Base-by-base conservation (phyloP, 2,113 vertebrate genomes). In the Burhinus oedicnemus region DNA sequence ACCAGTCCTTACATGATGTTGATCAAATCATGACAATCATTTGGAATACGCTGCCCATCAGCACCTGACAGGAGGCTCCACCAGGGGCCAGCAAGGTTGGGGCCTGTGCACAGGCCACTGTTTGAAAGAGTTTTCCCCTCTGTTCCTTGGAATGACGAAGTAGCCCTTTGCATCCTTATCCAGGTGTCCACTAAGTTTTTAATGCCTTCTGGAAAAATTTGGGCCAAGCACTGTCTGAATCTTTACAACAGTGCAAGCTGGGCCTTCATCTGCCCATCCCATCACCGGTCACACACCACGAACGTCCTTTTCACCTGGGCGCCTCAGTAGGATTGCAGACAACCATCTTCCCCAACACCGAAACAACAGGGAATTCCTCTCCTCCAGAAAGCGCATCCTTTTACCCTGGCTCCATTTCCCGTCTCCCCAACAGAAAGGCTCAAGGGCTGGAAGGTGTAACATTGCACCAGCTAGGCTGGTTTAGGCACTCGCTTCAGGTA, bases 51-150 rank as follows among this genome's bases (percentile, higher is more conserved):
- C 29, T 78, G 51, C 30, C 57, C 42, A 38, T 9, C 51, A 42
- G 30, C 1, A 1, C 71, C 47, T 40, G 15, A 40, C 16, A 66
- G 29, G n/a, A 68, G 20, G 60, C 42, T 62, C 21, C 8, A 6
- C 9, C 25, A 61, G 2, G 2, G 29, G 32, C 21, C 29, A 76
- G 38, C 2, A 5, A 76, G 47, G 42, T 23, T 9, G 5, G 22
- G 8, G 27, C 25, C 44, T 66, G 15, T 19, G 12, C 8, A 5
- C 1, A 15, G 0, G 23, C 16, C 40, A 18, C 30, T 9, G 4
- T 17, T 65, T 32, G 15, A 66, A 69, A 23, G 34, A 1, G 1
- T 5, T 7, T 21, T 55, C 34, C 8, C 7, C 22, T 61, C n/a
- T 14, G 7, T n/a, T 45, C 26, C 29, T 38, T 30, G 11, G 11